Conservation (phyloP, 2,888 invertebrate genomes). For the Andrena dorsata region DNA sequence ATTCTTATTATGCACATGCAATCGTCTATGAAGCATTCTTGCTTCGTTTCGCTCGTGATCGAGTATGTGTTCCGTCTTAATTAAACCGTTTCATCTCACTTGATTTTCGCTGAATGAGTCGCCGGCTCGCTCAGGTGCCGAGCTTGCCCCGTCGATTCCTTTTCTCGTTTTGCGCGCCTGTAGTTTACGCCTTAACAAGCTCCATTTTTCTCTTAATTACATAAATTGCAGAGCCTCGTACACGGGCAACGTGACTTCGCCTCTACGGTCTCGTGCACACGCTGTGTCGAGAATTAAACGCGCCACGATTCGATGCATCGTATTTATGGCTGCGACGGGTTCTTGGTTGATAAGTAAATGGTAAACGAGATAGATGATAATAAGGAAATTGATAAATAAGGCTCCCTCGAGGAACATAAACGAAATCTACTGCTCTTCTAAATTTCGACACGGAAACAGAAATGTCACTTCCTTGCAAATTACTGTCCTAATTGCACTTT, state of each 20-base stretch:
- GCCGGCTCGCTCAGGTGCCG: not conserved
- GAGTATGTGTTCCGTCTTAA: conserved; percentile 42
- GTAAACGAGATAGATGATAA: no score
- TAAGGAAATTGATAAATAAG: no score
- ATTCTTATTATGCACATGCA: conserved; percentile 22
- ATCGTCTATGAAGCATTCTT: conserved; percentile 3
- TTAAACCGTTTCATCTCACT: conserved; percentile 42
- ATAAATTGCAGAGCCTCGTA: conserved; percentile 18
- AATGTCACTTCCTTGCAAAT: conserved; percentile 1
- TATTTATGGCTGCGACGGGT: not conserved
- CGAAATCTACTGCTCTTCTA: not conserved
- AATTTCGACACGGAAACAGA: not conserved
- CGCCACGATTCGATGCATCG: not conserved
- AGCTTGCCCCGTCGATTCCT: not conserved
- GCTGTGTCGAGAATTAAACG: not conserved
- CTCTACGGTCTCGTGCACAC: not conserved
- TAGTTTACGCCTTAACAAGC: conserved; percentile 30
- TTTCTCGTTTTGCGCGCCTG: conserved; percentile 17
- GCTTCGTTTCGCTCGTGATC: conserved; percentile 3
- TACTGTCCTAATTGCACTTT: conserved; percentile 16
- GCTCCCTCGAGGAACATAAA: not conserved
- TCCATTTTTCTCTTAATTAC: conserved; percentile 57
- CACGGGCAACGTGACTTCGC: no score
- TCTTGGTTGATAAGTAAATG: no score
- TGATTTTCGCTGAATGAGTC: conserved; percentile 15